These are phyloP conservation scores for Dolichallabes microphthalmus DNA, from an alignment of 2,113 vertebrate genomes.

Conservation along the genomic window DNA sequence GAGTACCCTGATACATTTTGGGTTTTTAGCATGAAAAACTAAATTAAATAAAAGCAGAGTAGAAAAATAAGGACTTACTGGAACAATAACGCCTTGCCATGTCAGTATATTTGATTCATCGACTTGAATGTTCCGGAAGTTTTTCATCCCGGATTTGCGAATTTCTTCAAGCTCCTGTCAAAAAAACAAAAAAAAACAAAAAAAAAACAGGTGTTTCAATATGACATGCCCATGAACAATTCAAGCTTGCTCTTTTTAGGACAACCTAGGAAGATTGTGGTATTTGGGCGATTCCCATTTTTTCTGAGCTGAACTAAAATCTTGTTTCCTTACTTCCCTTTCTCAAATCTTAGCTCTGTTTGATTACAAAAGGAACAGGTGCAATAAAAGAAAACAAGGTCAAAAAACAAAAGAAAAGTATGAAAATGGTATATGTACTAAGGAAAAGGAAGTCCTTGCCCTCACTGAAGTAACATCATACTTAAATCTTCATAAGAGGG, in stretches of 20 bases:
- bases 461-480: not conserved
- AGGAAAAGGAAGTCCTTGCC: not conserved
- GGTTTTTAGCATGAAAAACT: too few relatives aligned
- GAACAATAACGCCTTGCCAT: conserved; percentile 99
- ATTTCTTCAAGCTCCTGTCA: conserved; percentile 97
- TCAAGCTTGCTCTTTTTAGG: not conserved
- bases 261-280: too few relatives aligned
- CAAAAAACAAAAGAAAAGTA: not conserved
- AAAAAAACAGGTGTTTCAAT: not conserved
- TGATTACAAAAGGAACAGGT: not conserved
- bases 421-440: not conserved
- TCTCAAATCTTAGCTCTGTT: not conserved
- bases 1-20: not conserved
- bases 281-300: not conserved
- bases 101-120: conserved; percentile 99
- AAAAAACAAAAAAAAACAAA: conserved; percentile 54
- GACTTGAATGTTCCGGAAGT: conserved; percentile 98
- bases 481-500: not conserved
- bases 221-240: not conserved
- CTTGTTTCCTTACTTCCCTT: not conserved
- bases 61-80: conserved; percentile 79
- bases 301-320: not conserved
- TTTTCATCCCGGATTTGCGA: conserved; percentile 97
- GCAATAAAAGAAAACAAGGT: not conserved
- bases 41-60: not conserved